Percentiles rank a stretch among this genome's conserved stretches.
Conservation (phyloP, 2,888 invertebrate species). For the Protophormia terraenovae region DNA sequence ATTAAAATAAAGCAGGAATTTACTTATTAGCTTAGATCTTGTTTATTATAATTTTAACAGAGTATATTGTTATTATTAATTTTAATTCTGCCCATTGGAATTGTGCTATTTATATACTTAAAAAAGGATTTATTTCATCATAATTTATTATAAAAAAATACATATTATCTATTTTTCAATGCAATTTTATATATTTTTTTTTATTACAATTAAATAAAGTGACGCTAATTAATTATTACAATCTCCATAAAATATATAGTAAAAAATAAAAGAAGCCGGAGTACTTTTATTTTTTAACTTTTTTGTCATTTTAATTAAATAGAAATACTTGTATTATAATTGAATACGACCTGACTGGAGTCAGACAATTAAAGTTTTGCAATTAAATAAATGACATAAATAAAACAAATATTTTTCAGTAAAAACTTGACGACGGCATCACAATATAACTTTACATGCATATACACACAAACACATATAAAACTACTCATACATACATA, state of each 20-base stretch:
- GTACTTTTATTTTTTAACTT: not conserved
- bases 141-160: not conserved
- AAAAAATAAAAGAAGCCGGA: not conserved
- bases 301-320: conserved; percentile 58
- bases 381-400: conserved; percentile 66
- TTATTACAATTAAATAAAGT: not conserved
- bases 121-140: not conserved
- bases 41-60: no score
- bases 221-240: not conserved
- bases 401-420: conserved; percentile 46
- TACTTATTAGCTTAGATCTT: no score
- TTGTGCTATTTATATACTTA: no score
- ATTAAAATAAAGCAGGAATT: no score
- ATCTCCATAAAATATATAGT: not conserved
- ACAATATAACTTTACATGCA: not conserved
- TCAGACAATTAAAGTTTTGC: conserved; percentile 64
- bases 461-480: not conserved
- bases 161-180: no score
- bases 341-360: conserved; percentile 53
- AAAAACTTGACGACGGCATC: conserved; percentile 47
- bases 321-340: conserved; percentile 60
- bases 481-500: not conserved
- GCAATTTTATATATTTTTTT: not conserved
- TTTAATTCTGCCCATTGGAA: no score
- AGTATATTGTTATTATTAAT: no score